These are phyloP conservation scores for Theodoxus fluviatilis DNA, from an alignment of 2,888 invertebrate genomes.

Conservation along the genomic window DNA sequence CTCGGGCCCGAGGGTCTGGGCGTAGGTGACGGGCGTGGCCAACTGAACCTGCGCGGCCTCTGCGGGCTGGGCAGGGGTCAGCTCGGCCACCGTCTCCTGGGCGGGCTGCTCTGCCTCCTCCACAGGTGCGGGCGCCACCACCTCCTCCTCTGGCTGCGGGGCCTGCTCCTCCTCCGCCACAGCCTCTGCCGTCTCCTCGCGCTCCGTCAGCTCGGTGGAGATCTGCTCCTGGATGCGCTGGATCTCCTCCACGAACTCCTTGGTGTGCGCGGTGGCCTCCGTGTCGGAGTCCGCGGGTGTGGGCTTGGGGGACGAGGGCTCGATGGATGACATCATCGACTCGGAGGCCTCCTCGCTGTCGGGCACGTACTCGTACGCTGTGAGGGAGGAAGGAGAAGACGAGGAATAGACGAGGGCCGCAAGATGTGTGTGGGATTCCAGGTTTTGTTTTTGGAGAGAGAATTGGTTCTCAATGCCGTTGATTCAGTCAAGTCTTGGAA, in stretches of 20 bases:
- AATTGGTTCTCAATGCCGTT: too few species aligned
- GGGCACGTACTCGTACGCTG: slow-evolving; percentile 91
- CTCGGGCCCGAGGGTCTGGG: too few species aligned
- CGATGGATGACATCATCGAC: slow-evolving; percentile 57
- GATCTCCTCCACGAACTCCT: slow-evolving; percentile 52
- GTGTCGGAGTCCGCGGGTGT: slow-evolving; percentile 51
- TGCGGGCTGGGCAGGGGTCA: slow-evolving; percentile 30
- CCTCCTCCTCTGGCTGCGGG: slow-evolving; percentile 28
- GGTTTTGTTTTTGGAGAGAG: too few species aligned
- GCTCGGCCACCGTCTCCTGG: slow-evolving; percentile 28
- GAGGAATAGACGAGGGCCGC: too few species aligned
- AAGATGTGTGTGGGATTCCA: too few species aligned
- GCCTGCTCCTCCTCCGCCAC: slow-evolving; percentile 28
- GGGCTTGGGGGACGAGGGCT: slow-evolving; percentile 51
- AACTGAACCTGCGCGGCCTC: too few species aligned
- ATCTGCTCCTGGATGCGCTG: slow-evolving; percentile 40
- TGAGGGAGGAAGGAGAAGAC: slow-evolving; percentile 35
- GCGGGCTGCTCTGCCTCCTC: slow-evolving; percentile 34
- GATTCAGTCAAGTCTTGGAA: too few species aligned
- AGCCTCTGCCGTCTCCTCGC: slow-evolving; percentile 29
- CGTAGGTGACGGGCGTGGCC: too few species aligned
- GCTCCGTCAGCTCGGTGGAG: slow-evolving; percentile 34
- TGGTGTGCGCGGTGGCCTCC: slow-evolving; percentile 41
- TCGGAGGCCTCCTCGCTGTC: slow-evolving; percentile 80
- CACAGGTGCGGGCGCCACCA: too few species aligned